phyloP scores from a whole-genome alignment of 2,113 vertebrate genomes.

The Copsychus sechellarum region DNA sequence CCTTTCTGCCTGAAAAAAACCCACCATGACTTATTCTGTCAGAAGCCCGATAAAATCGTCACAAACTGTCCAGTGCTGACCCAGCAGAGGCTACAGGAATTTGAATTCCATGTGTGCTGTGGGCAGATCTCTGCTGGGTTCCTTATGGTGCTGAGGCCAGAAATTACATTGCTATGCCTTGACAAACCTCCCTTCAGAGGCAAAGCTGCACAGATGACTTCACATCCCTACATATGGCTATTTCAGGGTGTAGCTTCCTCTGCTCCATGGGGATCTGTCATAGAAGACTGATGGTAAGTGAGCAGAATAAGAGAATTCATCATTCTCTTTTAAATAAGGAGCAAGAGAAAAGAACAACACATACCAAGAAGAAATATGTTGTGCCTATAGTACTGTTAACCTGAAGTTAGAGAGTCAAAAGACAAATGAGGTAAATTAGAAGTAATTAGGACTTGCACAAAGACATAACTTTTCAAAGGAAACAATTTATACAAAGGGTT shows the following conservation, averaged over 20 bases:
- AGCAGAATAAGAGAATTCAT: not conserved
- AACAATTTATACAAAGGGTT: constrained; percentile 12
- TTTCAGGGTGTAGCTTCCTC: constrained; percentile 39
- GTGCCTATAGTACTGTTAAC: not conserved
- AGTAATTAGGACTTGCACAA: not conserved
- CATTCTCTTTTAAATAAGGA: not conserved
- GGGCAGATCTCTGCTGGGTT: not conserved
- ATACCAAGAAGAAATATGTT: not conserved
- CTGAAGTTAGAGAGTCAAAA: not conserved
- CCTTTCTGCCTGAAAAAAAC: not conserved
- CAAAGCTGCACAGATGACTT: not conserved
- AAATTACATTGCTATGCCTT: not conserved
- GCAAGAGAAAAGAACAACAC: not conserved
- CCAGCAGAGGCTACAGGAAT: not conserved
- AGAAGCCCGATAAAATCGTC: not conserved
- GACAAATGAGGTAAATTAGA: constrained; percentile 3
- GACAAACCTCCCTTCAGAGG: constrained; percentile 4
- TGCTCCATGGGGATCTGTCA: not conserved
- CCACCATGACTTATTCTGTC: not conserved
- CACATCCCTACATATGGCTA: not conserved
- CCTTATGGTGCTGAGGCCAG: not conserved
- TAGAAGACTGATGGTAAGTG: not conserved
- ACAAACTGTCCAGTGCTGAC: not conserved
- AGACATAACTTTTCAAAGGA: not conserved
- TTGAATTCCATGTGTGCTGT: not conserved